Percentiles rank a stretch among this genome's conserved stretches.
phyloP scores from a whole-genome alignment of 2,113 vertebrate genomes.

The Channa argus region DNA sequence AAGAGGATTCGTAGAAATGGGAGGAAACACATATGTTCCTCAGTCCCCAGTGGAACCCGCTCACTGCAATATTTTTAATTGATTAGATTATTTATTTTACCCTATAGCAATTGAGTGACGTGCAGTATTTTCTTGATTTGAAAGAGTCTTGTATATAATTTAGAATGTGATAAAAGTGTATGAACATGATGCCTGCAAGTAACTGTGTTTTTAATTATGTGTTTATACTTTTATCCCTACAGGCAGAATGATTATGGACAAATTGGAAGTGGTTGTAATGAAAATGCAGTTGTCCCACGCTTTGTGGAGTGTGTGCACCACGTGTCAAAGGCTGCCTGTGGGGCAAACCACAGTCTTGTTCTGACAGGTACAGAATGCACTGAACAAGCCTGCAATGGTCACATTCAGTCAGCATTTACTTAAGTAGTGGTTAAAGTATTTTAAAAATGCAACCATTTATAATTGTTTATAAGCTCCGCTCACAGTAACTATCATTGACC shows the following conservation, averaged over 20 bases:
- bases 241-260: constrained; percentile 74
- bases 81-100: constrained; percentile 63
- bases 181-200: constrained; percentile 51
- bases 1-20: constrained; percentile 59
- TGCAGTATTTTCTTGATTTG: constrained; percentile 36
- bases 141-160: constrained; percentile 22
- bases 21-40: constrained; percentile 70
- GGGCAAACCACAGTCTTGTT: constrained; percentile 65
- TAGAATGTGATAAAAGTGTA: constrained; percentile 46
- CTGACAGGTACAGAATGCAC: constrained; percentile 63
- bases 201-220: constrained; percentile 68
- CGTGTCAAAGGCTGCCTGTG: constrained; percentile 66
- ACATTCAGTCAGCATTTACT: not conserved
- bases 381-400: not conserved
- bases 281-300: constrained; percentile 50
- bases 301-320: constrained; percentile 59
- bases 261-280: constrained; percentile 63
- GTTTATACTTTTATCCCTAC: constrained; percentile 49
- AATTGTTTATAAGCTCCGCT: not conserved
- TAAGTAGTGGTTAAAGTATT: not conserved
- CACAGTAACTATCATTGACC: not conserved
- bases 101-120: constrained; percentile 47
- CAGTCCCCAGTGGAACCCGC: constrained; percentile 63
- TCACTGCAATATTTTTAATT: constrained; percentile 55
- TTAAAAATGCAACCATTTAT: not conserved